Evolutionary conservation across 2,888 invertebrate genomes (phyloP), one percentile per base, ranked within the genome.

Genomic region (Trisateles emortualis): DNA sequence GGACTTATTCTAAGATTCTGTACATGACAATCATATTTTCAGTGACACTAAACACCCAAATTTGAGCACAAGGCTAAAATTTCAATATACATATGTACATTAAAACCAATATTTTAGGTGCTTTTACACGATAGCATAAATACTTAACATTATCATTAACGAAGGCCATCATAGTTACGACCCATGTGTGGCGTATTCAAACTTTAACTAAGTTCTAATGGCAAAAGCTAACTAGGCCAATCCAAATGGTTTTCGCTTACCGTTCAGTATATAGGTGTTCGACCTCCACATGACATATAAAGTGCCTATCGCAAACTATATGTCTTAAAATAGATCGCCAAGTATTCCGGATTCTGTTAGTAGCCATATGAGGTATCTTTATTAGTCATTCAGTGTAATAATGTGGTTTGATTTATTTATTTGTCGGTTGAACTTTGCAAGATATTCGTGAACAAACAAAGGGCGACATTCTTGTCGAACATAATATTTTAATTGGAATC

Each of bases 271-370:
- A 70, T 70, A 64, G 67, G 58, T 54, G 48, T 59, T 54, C 58
- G 58, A 67, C 67, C 64, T 66, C 67, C 58, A 53, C 63, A 60
- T 55, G 55, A 63, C 63, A 66, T 39, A 54, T 52, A 54, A 30
- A 54, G 48, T 56, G 56, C 47, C 61, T 64, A 55, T 59, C 58
- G 53, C 59, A 58, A 35, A 58, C 57, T 57, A 56, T 60, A 58
- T 42, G 49, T 64, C 62, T 72, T 57, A 45, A 74, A 72, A 71
- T 74, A 75, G 71, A 72, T 68, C 69, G 52, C 59, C 54, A 53
- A 67, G 60, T 64, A 72, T 73, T 67, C 68, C 66, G 64, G 65
- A 74, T 68, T 63, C 59, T 59, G 60, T 63, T 66, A 62, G 59
- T 56, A 63, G 44, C 62, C 64, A 61, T 66, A 72, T 72, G 60